Base-by-base conservation (phyloP, 1,140 invertebrate species). In the Xylocopa sonorina region DNA sequence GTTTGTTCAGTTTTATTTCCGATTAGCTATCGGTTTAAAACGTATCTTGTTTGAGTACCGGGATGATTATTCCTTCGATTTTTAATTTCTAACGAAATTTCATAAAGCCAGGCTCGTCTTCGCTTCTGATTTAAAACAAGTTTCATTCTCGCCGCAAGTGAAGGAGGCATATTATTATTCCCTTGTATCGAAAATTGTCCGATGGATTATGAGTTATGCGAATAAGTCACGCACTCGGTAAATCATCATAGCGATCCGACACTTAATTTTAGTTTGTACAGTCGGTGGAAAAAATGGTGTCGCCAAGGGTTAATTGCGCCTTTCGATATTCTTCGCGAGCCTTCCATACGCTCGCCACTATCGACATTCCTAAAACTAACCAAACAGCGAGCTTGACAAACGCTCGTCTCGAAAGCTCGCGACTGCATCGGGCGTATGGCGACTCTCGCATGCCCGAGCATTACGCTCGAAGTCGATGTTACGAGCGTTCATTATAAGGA, bases 401-500 rank as follows among this genome's bases (percentile, higher is more conserved):
- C 60, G 51, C 38, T 43, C 58, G 0, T 29, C 12, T n/a, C 60
- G 58, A 66, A 53, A 48, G 24, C 27, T 43, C 14, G 38, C 48
- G 24, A n/a, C 34, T 38, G 50, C 62, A 21, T 68, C 53, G 29
- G 51, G 50, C n/a, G n/a, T n/a, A 48, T 48, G 27, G 46, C n/a
- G 43, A 38, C 68, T 51, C 64, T 82, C 69, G 57, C 50, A 50
- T 57, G 77, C 48, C 24, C 53, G 21, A 27, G 64, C 68, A 84
- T 84, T 85, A 86, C 85, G 87, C 72, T 85, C 86, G 87, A 88
- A 84, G 78, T 84, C 83, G 85, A 84, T 87, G 87, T 89, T 83
- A 84, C 81, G 81, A 84, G 80, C 83, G 84, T 90, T 89, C 82
- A 89, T 91, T 91, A 90, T 90, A 87, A 87, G 80, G 75, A 71